Percentiles rank a stretch among this genome's conserved stretches.
Conservation (phyloP, 2,797 vertebrate species). For the Florisuga fusca region DNA sequence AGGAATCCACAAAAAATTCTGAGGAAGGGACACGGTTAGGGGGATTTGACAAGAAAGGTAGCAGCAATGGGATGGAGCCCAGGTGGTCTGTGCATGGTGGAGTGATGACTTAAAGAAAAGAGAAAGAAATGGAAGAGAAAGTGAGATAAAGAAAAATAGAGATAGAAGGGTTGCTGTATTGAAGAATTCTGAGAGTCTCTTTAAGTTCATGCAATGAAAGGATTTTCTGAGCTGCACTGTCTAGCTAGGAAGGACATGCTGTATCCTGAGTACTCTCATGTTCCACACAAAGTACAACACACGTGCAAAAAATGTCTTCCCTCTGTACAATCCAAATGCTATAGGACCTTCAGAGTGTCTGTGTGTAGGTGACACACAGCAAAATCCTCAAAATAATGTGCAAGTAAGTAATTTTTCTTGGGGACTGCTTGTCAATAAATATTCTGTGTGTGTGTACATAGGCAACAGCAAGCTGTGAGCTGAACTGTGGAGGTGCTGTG, state of each 20-base stretch:
- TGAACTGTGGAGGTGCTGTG: not conserved
- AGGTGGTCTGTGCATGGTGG: not conserved
- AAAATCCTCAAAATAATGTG: not conserved
- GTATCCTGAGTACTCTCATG: not conserved
- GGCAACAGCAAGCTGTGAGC: not conserved
- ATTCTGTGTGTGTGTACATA: accelerated
- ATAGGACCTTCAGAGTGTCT: not conserved
- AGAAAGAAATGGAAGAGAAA: not conserved
- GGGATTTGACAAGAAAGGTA: not conserved
- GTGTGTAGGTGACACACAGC: not conserved
- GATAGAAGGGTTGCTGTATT: not conserved
- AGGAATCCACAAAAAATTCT: constrained; percentile 25
- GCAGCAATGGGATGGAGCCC: not conserved
- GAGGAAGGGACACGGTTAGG: not conserved
- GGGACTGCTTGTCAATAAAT: not conserved
- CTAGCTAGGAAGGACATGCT: not conserved
- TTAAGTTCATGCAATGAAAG: not conserved
- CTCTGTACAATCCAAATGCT: not conserved
- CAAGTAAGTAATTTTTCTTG: not conserved
- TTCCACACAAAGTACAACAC: not conserved
- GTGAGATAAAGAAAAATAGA: not conserved
- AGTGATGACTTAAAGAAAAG: not conserved
- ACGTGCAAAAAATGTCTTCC: not conserved
- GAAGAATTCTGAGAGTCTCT: not conserved
- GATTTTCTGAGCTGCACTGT: not conserved